Percentiles rank a stretch among this genome's conserved stretches.
These are phyloP conservation scores for Nilaparvata lugens DNA, from an alignment of 1,140 invertebrate genomes.

Conservation along the genomic window DNA sequence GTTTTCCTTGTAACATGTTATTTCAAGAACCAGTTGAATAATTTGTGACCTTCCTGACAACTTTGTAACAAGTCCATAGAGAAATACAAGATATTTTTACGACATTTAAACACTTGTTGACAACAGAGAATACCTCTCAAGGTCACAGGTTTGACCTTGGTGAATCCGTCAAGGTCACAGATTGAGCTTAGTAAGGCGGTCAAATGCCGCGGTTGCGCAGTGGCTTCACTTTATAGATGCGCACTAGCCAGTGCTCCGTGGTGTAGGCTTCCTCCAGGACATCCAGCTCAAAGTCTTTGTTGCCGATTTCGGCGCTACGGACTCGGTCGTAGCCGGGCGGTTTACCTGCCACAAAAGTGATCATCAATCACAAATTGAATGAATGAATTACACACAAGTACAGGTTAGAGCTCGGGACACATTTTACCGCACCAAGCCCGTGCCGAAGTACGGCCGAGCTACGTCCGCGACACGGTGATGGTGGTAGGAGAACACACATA, in stretches of 20 bases:
- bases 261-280: slow-evolving; percentile 91
- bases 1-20: too few species aligned
- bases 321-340: slow-evolving; percentile 87
- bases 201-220: slow-evolving; percentile 69
- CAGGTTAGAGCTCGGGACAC: too few species aligned
- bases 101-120: not conserved
- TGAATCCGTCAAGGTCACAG: not conserved
- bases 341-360: slow-evolving; percentile 57
- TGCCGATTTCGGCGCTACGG: slow-evolving; percentile 84
- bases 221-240: slow-evolving; percentile 92
- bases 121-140: not conserved
- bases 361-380: too few species aligned
- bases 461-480: too few species aligned
- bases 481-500: too few species aligned
- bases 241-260: slow-evolving; percentile 90
- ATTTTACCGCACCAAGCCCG: too few species aligned
- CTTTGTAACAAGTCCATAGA: too few species aligned
- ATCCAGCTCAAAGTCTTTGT: slow-evolving; percentile 90
- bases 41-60: too few species aligned
- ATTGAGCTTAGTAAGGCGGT: not conserved
- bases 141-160: not conserved
- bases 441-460: too few species aligned
- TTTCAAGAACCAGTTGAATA: too few species aligned
- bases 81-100: too few species aligned
- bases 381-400: too few species aligned